These are phyloP conservation scores for Leptestheria dahalacensis DNA, from an alignment of 1,140 invertebrate genomes.

Conservation along the genomic window DNA sequence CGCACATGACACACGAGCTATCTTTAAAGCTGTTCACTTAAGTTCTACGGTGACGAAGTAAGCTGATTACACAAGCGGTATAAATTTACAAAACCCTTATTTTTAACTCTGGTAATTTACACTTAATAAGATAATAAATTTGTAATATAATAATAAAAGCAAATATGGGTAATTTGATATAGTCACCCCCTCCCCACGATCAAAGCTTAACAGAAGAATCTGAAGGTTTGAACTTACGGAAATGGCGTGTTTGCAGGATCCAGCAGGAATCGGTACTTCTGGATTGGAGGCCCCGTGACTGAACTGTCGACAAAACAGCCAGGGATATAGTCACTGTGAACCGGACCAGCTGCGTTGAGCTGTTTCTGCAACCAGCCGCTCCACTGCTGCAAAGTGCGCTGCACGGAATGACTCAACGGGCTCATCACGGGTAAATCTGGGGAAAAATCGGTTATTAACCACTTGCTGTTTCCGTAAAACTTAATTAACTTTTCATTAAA, in stretches of 20 bases:
- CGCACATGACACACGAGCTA: not conserved
- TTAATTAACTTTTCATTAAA: not conserved
- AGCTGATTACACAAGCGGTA: too few species aligned
- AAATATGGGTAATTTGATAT: slow-evolving; percentile 6
- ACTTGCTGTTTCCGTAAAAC: not conserved
- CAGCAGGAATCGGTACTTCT: slow-evolving; percentile 82
- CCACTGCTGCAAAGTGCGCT: slow-evolving; percentile 78
- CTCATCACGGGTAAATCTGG: slow-evolving; percentile 83
- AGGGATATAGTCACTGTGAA: slow-evolving; percentile 64
- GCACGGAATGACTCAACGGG: slow-evolving; percentile 75
- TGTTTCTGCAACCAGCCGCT: slow-evolving; percentile 60
- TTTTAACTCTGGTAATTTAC: too few species aligned
- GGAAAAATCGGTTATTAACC: slow-evolving; percentile 16
- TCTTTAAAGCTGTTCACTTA: too few species aligned
- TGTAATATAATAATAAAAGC: too few species aligned
- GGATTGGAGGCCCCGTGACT: slow-evolving; percentile 56
- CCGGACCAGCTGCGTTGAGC: slow-evolving; percentile 52
- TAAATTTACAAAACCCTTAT: too few species aligned
- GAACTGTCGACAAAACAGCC: slow-evolving; percentile 55
- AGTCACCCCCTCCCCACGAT: too few species aligned
- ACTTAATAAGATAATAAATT: too few species aligned
- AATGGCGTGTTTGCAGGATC: slow-evolving; percentile 94
- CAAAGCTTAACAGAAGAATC: too few species aligned
- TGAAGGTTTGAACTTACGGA: slow-evolving; percentile 50
- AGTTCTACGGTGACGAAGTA: not conserved